Conservation (phyloP, 2,888 invertebrate species). For the Stenotaenia linearis region DNA sequence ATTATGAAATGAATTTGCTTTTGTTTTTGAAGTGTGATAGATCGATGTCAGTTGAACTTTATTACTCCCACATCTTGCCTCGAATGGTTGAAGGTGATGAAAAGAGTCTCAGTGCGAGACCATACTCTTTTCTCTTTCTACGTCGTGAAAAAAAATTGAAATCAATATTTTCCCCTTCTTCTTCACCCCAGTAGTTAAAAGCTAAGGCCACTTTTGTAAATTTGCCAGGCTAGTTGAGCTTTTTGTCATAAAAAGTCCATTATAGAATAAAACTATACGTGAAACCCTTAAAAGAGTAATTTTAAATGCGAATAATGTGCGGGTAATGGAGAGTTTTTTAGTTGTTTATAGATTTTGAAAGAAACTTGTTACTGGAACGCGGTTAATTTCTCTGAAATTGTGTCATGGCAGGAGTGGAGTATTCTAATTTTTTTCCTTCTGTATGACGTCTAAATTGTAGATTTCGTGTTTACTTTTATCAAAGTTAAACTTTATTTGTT, state of each 20-base stretch:
- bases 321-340: no score
- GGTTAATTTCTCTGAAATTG: no score
- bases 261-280: neutral
- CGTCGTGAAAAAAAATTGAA: neutral
- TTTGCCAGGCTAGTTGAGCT: conserved; percentile 10
- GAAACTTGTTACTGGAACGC: no score
- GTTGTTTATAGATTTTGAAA: no score
- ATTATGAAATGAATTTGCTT: conserved; percentile 24
- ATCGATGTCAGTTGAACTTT: conserved; percentile 14
- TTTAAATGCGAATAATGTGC: neutral
- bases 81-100: conserved; percentile 19
- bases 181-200: neutral
- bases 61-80: neutral
- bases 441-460: no score
- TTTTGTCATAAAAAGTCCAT: conserved; percentile 29
- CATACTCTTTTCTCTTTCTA: conserved; percentile 6
- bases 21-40: conserved; percentile 21
- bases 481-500: neutral
- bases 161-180: conserved; percentile 2
- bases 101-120: conserved; percentile 11
- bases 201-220: conserved; percentile 30
- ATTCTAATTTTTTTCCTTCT: no score
- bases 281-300: neutral
- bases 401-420: no score
- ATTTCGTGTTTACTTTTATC: no score